These are phyloP conservation scores for Eupithecia subfuscata DNA, from an alignment of 2,888 invertebrate genomes.

Conservation along the genomic window DNA sequence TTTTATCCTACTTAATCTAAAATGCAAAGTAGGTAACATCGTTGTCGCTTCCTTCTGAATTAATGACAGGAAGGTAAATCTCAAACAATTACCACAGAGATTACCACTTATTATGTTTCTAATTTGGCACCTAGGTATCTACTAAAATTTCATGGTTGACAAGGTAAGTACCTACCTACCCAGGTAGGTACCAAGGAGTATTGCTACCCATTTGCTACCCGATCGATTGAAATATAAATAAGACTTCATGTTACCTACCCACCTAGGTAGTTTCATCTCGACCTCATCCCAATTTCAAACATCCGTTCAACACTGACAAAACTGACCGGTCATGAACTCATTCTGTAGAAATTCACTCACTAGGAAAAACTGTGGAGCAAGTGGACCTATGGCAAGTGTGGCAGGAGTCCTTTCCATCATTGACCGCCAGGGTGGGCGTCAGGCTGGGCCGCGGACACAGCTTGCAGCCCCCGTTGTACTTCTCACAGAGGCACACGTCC, in stretches of 20 bases:
- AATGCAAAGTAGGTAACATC: neutral
- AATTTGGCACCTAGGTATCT: no score
- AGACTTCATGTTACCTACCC: neutral
- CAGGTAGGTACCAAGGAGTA: neutral
- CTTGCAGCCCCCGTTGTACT: constrained; percentile 78
- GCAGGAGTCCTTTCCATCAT: constrained; percentile 67
- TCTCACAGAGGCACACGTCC: constrained; percentile 76
- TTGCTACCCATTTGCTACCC: neutral
- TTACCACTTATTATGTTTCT: neutral
- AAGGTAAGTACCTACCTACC: no score
- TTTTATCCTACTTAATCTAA: neutral
- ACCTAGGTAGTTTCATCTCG: neutral
- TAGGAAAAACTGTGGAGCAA: constrained; percentile 62
- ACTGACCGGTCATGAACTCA: neutral
- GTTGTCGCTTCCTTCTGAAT: neutral
- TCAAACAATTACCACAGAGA: no score
- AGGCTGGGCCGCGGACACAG: constrained; percentile 68
- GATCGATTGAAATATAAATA: neutral
- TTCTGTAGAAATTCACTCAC: constrained; percentile 56
- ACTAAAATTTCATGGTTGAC: neutral
- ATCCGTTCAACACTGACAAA: neutral
- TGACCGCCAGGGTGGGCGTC: constrained; percentile 57
- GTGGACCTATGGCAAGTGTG: constrained; percentile 61
- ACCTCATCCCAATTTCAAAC: neutral
- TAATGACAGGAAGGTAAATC: neutral